Evolutionary conservation across 2,113 vertebrate genomes (phyloP), one percentile per base, ranked within the genome.

Genomic region (Bufo bufo): DNA sequence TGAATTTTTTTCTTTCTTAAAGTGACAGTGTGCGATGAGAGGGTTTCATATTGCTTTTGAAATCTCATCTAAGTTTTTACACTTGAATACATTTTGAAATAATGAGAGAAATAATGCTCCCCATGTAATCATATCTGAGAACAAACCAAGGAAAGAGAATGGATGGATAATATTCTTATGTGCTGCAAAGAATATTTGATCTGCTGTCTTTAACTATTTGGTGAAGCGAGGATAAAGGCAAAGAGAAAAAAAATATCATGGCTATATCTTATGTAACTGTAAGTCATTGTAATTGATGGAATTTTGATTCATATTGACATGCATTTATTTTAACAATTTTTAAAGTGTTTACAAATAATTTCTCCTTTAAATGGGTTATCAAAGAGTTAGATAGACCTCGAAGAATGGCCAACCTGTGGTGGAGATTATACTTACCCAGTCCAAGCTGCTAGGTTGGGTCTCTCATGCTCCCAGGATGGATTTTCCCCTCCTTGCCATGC

Each of bases 21-120:
- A 81, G 78, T 59, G 56, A 81, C 78, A 81, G 19, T 61, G 56
- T 16, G 6, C 12, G 17, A 81, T 61, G 13, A 81, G 13, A 8
- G 33, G 77, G 4, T 58, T 54, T 33, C 12, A 19, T 43, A 45
- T 17, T 56, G 52, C 54, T 80, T 81, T 61, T 14, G 13, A 58
- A 81, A 81, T 61, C 78, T 61, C 56, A 81, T 81, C 78, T 80
- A 81, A 16, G 56, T 61, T 81, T 80, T 81, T 45, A 81, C 54
- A 81, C 78, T 81, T 81, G 78, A 81, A 59, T 81, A 81, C 54
- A 81, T 81, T 16, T 61, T 61, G 56, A 81, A 81, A 81, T 81
- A 81, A 81, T 81, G 56, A 61, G 78, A 59, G 33, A 81, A 59
- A 59, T 59, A 81, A 81, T 81, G 56, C 56, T 81, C 78, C 78